These are phyloP conservation scores for Neotoxoptera formosana DNA, from an alignment of 1,140 invertebrate genomes.

Conservation along the genomic window DNA sequence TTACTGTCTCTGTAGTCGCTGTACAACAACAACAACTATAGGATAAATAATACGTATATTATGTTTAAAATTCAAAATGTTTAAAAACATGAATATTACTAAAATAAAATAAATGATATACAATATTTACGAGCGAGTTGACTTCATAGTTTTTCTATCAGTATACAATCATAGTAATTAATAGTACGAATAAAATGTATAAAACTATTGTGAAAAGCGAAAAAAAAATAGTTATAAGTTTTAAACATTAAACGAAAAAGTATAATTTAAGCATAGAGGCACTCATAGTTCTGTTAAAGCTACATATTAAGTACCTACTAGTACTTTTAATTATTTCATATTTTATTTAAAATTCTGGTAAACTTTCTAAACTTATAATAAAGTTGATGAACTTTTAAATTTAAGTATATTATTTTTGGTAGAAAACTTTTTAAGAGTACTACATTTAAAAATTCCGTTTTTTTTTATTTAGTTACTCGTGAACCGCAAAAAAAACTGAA, in stretches of 20 bases:
- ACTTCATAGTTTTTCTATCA: neutral
- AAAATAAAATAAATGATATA: neutral
- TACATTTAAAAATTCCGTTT: neutral
- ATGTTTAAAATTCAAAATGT: neutral
- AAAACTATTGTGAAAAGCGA: neutral
- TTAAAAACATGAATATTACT: neutral
- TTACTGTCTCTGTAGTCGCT: neutral
- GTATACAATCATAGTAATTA: neutral
- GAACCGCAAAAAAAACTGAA: neutral
- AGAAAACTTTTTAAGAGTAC: neutral
- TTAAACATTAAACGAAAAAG: neutral
- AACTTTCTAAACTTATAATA: slow-evolving; percentile 7
- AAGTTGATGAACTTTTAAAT: neutral
- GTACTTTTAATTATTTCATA: slow-evolving; percentile 6
- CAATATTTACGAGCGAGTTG: neutral
- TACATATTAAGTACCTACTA: neutral
- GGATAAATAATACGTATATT: neutral
- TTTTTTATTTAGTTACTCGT: neutral
- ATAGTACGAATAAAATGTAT: neutral
- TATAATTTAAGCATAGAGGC: neutral
- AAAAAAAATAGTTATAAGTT: neutral
- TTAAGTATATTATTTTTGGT: neutral
- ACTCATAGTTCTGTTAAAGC: neutral
- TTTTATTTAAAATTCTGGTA: neutral
- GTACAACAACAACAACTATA: no score